Base-by-base conservation (phyloP, 2,797 vertebrate species). In the Antrozous pallidus region DNA sequence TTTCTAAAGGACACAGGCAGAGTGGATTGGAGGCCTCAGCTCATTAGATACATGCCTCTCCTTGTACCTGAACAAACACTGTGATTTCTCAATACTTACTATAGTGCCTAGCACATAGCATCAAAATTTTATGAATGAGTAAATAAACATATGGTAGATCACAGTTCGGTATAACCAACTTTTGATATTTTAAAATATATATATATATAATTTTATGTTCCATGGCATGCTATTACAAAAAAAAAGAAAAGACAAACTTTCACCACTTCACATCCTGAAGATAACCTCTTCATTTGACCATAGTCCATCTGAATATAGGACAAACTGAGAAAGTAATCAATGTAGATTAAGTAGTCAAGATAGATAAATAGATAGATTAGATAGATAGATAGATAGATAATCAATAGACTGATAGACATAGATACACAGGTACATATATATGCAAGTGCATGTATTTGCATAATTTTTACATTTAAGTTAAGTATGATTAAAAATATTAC, bases 161-260 rank as follows among this genome's bases (percentile, higher is more conserved):
- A 51, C 24, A 58, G 42, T 65, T 56, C 42, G 45, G 8, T 70
- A 42, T 79, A 73, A 91, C 3, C 7, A 88, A 74, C 8, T 10
- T 51, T 31, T 65, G 9, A 79, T 90, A 84, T 58, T 88, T 88
- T 82, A 1, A 67, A 75, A 51, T 88, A 88, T 95, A 87, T 91
- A 81, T 49, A 20, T 11, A 81, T 22, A 47, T 40, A 49, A 8
- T 83, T 58, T n/a, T 65, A 67, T 61, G 93, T 94, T 90, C 17
- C 20, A 88, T 42, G 22, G 26, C 33, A 49, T 88, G 20, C 1
- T 42, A 36, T 88, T 77, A 33, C 8, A 82, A 93, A 86, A 28
- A 86, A 20, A 26, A 83, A 82, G 91, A 86, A 28, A 86, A 13
- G 31, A 83, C 38, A 28, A 74, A 22, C 70, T 40, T 74, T 74